Evolutionary conservation across 2,113 vertebrate genomes (phyloP), one percentile per base, ranked within the genome.

Genomic region (Entelurus aequoreus): DNA sequence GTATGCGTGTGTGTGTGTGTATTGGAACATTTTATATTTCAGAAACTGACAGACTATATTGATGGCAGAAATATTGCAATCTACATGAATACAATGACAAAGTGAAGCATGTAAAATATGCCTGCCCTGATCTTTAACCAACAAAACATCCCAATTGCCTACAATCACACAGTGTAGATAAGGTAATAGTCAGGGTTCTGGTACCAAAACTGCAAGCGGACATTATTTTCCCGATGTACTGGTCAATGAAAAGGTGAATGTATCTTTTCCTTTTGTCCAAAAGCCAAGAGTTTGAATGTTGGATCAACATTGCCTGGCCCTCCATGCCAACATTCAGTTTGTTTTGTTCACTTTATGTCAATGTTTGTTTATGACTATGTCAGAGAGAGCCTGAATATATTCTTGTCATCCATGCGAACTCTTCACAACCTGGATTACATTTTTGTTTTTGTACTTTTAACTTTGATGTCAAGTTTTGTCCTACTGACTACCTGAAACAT

Each of bases 401-500:
- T 63, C 53, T 71, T 63, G 65, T 81, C 46, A 37, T 67, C 69
- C 42, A 37, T 38, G 60, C 59, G 56, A 75, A 57, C 54, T 61
- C 65, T 62, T 55, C 69, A 63, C 59, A 64, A 64, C 76, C 63
- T 79, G 62, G 68, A 78, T 72, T 15, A 62, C 71, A 68, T 62
- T n/a, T 69, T 37, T 55, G 52, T 37, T 68, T 57, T 28, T 38
- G 46, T 48, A 71, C 52, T 68, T 79, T 65, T 59, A 68, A 68
- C 74, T 57, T 61, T 68, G 28, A 28, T 82, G 82, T 81, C 82
- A 83, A 75, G 68, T 71, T 81, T 79, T 86, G 70, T 88, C 81
- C 84, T 88, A 85, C 86, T 89, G 87, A 90, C 85, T 89, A 86
- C 90, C 85, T 88, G 84, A 89, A 86, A 68, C 74, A 59, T 74